A percentile compares a stretch with the other conserved stretches of the same genome.
Evolutionary conservation across 1,140 invertebrate species (phyloP).

Genomic region (Thaumatotibia leucotreta): DNA sequence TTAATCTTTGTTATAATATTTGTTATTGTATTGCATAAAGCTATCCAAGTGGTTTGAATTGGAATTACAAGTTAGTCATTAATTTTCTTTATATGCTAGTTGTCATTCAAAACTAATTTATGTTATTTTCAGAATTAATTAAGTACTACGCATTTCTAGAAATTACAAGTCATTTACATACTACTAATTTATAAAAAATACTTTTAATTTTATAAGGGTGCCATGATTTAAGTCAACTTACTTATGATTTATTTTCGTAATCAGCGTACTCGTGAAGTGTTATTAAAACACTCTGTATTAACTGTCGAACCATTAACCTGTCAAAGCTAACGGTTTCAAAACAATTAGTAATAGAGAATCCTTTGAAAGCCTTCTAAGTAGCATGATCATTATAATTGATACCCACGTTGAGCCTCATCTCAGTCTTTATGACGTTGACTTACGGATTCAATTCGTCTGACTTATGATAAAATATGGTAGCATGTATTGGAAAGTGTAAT

Average conservation of each 20-base stretch:
- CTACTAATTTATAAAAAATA: too few relatives aligned
- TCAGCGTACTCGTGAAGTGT: neutral
- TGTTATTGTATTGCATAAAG: neutral
- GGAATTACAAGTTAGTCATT: neutral
- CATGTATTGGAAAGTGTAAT: slow-evolving; percentile 2
- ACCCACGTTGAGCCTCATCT: neutral
- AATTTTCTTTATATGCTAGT: neutral
- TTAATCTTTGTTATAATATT: neutral
- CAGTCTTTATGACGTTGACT: neutral
- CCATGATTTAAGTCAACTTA: too few relatives aligned
- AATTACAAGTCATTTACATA: too few relatives aligned
- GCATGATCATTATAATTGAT: slow-evolving; percentile 10
- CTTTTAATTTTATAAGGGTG: too few relatives aligned
- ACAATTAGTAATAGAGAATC: neutral
- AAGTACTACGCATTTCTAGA: too few relatives aligned
- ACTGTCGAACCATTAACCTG: neutral
- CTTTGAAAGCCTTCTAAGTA: neutral
- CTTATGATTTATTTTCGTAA: too few relatives aligned
- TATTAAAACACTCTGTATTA: neutral
- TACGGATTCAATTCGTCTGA: neutral
- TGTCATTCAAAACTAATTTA: neutral
- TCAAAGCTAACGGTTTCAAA: neutral
- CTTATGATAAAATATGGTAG: neutral
- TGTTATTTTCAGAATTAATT: neutral
- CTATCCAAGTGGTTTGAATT: neutral